Evolutionary conservation across 1,140 invertebrate genomes (phyloP).

Genomic region (Drosophila obscura): DNA sequence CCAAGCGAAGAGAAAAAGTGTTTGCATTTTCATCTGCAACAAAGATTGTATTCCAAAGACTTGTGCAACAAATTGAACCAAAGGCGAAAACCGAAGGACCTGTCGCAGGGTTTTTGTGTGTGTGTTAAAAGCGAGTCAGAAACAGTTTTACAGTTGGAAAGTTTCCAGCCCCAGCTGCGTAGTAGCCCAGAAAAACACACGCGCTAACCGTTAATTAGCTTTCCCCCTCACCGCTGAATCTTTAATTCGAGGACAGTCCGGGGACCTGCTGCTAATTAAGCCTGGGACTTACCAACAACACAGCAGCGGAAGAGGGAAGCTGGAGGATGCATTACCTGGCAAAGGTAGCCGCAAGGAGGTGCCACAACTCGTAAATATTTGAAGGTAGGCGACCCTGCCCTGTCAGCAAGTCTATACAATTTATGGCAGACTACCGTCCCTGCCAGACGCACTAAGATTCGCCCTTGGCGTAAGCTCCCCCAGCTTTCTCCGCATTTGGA

Average conservation of each 20-base stretch:
- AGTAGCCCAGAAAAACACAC: slow-evolving; percentile 47
- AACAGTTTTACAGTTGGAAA: slow-evolving; percentile 15
- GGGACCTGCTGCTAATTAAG: slow-evolving; percentile 44
- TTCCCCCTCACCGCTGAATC: slow-evolving; percentile 22
- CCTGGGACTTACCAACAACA: slow-evolving; percentile 22
- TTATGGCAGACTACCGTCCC: slow-evolving; percentile 46
- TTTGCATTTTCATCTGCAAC: slow-evolving; percentile 25
- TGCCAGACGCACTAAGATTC: slow-evolving; percentile 38
- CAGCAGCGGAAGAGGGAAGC: slow-evolving; percentile 16
- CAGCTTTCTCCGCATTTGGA: slow-evolving; percentile 29
- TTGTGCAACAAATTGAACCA: slow-evolving; percentile 21
- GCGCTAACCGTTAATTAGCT: slow-evolving; percentile 27
- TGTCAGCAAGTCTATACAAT: slow-evolving; percentile 58
- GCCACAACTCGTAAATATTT: slow-evolving; percentile 73
- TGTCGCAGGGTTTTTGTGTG: slow-evolving; percentile 38
- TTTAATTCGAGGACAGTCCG: slow-evolving; percentile 33
- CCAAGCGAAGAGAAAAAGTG: slow-evolving; percentile 8
- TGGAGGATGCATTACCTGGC: slow-evolving; percentile 37
- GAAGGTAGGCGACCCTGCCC: slow-evolving; percentile 59
- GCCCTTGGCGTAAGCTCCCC: slow-evolving; percentile 37
- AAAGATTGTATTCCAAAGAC: slow-evolving; percentile 20
- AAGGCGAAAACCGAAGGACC: slow-evolving; percentile 22
- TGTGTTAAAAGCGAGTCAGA: slow-evolving; percentile 32
- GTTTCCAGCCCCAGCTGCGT: slow-evolving; percentile 58
- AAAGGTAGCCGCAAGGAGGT: slow-evolving; percentile 5